phyloP scores from a whole-genome alignment of 2,797 vertebrate genomes.

The Notamacropus eugenii region DNA sequence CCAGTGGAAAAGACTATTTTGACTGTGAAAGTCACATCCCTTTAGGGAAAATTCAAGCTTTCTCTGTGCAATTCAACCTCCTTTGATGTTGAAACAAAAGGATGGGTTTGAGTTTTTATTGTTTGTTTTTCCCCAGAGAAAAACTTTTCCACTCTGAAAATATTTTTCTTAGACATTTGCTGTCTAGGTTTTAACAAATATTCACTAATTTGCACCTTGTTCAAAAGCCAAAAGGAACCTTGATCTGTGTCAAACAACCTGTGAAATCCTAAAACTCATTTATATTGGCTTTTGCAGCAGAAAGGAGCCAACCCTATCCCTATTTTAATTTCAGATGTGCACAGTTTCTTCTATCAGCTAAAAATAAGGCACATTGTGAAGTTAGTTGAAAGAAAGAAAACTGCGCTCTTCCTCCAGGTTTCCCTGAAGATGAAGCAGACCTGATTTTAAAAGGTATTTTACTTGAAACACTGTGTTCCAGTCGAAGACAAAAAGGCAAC shows the following conservation, averaged over 20 bases:
- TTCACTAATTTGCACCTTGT: conserved; percentile 80
- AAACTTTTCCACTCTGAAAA: conserved; percentile 75
- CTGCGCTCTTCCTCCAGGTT: conserved; percentile 53
- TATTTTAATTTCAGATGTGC: conserved; percentile 73
- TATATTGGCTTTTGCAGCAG: conserved; percentile 76
- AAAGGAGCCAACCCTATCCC: conserved; percentile 66
- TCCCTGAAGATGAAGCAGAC: conserved; percentile 73
- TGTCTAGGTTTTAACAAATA: conserved; percentile 80
- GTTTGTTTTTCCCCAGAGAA: conserved; percentile 52
- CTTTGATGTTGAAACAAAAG: conserved; percentile 82
- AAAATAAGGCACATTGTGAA: conserved; percentile 69
- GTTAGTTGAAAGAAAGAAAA: conserved; percentile 76
- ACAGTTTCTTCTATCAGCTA: conserved; percentile 78
- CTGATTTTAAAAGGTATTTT: conserved; percentile 74
- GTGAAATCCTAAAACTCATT: conserved; percentile 70
- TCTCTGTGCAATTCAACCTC: conserved; percentile 76
- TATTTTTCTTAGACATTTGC: conserved; percentile 78
- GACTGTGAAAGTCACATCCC: conserved; percentile 68
- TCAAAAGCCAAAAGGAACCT: conserved; percentile 78
- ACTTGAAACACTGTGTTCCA: conserved; percentile 72
- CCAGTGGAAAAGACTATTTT: conserved; percentile 70
- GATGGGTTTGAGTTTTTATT: not conserved
- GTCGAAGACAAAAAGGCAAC: conserved; percentile 64
- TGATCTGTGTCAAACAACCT: conserved; percentile 44
- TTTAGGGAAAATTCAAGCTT: conserved; percentile 76